phyloP scores from a whole-genome alignment of 1,140 invertebrate species.

The Drosophila triauraria region DNA sequence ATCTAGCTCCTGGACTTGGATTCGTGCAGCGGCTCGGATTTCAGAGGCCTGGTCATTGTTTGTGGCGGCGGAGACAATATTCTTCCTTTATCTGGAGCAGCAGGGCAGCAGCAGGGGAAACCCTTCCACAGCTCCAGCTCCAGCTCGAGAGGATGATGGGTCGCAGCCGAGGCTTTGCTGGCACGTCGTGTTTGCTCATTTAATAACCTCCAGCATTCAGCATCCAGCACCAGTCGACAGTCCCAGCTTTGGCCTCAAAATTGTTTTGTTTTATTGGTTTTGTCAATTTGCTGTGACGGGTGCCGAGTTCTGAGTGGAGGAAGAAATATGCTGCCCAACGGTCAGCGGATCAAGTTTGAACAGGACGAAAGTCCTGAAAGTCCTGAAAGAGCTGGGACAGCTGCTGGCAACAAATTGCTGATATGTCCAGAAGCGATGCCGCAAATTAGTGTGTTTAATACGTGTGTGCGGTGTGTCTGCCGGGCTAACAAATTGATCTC shows the following conservation, averaged over 20 bases:
- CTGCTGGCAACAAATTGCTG: conserved; percentile 75
- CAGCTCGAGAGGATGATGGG: background rate
- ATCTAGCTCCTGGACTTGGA: conserved; percentile 31
- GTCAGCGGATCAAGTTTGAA: conserved; percentile 48
- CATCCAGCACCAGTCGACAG: conserved; percentile 1
- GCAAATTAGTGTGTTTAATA: conserved; percentile 83
- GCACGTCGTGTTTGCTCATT: conserved; percentile 28
- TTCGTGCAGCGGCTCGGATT: conserved; percentile 60
- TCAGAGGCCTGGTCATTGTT: conserved; percentile 41
- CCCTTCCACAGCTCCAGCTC: background rate
- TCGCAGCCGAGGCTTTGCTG: background rate
- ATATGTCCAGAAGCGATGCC: conserved; percentile 84
- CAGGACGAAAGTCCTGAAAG: conserved; percentile 19
- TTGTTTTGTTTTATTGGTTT: conserved; percentile 68
- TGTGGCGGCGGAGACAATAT: conserved; percentile 57
- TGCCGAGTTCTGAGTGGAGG: conserved; percentile 28
- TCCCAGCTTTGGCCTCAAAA: conserved; percentile 29
- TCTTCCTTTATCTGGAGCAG: conserved; percentile 39
- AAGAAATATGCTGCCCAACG: conserved; percentile 50
- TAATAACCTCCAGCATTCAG: conserved; percentile 22
- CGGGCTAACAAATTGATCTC: conserved; percentile 75
- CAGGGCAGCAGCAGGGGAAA: background rate
- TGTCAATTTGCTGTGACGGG: conserved; percentile 64
- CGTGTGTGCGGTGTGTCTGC: conserved; percentile 56
- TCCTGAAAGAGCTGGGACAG: conserved; percentile 57